Percentiles rank a stretch among this genome's conserved stretches.
Conservation (phyloP, 2,113 vertebrate genomes). For the Oncorhynchus masou region DNA sequence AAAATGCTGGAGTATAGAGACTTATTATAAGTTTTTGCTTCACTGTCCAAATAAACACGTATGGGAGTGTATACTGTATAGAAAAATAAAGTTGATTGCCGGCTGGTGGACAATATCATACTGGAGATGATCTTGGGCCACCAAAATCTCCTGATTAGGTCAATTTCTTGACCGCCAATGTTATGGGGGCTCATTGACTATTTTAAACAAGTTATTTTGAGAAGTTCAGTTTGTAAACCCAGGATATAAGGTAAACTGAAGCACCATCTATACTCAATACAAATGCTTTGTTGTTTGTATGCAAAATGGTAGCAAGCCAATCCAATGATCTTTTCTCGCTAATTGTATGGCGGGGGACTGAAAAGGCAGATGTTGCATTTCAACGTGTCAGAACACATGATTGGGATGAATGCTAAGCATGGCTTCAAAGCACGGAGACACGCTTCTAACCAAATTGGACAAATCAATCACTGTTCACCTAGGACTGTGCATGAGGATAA, state of each 20-base stretch:
- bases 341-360: slow-evolving; percentile 26
- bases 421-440: neutral
- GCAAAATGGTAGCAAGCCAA: slow-evolving; percentile 24
- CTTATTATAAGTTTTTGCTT: too few species aligned
- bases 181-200: neutral
- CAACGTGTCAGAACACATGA: slow-evolving; percentile 13
- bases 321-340: slow-evolving; percentile 33
- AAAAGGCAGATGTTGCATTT: slow-evolving; percentile 27
- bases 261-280: neutral
- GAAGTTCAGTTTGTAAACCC: neutral
- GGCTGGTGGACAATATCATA: too few species aligned
- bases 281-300: slow-evolving; percentile 12
- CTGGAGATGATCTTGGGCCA: too few species aligned
- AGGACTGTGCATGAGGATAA: slow-evolving; percentile 13
- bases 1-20: too few species aligned
- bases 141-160: neutral
- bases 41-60: too few species aligned
- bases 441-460: slow-evolving; percentile 32
- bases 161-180: neutral
- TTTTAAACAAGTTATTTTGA: neutral
- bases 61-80: too few species aligned
- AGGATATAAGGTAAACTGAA: neutral
- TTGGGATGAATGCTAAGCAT: slow-evolving; percentile 25
- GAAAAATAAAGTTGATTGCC: too few species aligned
- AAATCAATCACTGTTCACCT: slow-evolving; percentile 27